Evolutionary conservation across 2,888 invertebrate genomes (phyloP).

Genomic region (Tetragonisca angustula): DNA sequence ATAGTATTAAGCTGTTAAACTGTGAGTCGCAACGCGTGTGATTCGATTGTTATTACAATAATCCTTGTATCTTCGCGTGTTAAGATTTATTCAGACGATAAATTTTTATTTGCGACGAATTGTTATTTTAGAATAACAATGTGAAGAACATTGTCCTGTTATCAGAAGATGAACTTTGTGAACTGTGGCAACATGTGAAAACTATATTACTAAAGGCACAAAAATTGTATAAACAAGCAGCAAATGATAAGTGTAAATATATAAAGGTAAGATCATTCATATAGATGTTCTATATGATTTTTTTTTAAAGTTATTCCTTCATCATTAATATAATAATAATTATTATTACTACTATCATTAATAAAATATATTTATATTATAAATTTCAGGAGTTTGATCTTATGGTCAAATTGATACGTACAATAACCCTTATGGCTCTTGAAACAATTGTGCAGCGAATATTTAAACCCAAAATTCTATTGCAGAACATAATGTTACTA

Average conservation of each 20-base stretch:
- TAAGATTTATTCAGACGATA: neutral
- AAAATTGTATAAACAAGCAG: conserved; percentile 33
- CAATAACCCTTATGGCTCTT: conserved; percentile 52
- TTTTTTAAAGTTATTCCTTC: neutral
- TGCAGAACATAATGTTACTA: conserved; percentile 58
- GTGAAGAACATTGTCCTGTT: conserved; percentile 47
- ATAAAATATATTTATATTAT: neutral
- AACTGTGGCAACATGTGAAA: conserved; percentile 59
- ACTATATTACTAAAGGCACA: conserved; percentile 47
- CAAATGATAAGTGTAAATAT: conserved; percentile 15
- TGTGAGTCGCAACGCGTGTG: neutral
- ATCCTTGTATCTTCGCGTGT: conserved; percentile 2
- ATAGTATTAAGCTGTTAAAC: neutral
- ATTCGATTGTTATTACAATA: conserved; percentile 1
- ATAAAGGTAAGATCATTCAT: conserved; percentile 15
- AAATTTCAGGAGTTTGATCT: conserved; percentile 46
- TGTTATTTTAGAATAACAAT: conserved; percentile 54
- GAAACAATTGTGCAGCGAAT: conserved; percentile 51
- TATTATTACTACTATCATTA: neutral
- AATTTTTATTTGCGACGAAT: neutral
- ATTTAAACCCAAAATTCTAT: conserved; percentile 59
- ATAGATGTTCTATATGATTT: neutral
- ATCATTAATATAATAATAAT: neutral
- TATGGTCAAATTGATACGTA: conserved; percentile 42
- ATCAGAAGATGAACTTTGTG: conserved; percentile 60